A percentile compares a stretch with the other conserved stretches of the same genome.
Evolutionary conservation across 1,140 invertebrate species (phyloP).

Genomic region (Heliothis virescens): DNA sequence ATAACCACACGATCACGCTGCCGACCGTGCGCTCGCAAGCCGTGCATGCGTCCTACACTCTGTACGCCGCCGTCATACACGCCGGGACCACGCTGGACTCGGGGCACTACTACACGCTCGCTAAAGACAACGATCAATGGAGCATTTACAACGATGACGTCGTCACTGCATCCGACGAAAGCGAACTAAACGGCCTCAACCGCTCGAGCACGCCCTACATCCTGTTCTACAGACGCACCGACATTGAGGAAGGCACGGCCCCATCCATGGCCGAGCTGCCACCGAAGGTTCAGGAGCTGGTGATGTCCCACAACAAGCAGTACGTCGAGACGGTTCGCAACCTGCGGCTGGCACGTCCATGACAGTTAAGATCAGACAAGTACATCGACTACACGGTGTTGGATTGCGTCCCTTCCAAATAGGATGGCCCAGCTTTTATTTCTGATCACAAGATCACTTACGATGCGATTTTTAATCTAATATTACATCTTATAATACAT

Average conservation of each 20-base stretch:
- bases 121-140: slow-evolving; percentile 90
- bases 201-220: slow-evolving; percentile 94
- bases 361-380: slow-evolving; percentile 73
- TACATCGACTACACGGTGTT: slow-evolving; percentile 68
- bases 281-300: slow-evolving; percentile 61
- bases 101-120: slow-evolving; percentile 95
- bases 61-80: slow-evolving; percentile 94
- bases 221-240: slow-evolving; percentile 89
- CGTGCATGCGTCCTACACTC: slow-evolving; percentile 87
- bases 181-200: slow-evolving; percentile 88
- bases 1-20: slow-evolving; percentile 88
- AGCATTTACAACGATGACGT: slow-evolving; percentile 93
- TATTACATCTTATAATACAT: not conserved
- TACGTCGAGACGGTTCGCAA: slow-evolving; percentile 67
- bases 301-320: slow-evolving; percentile 70
- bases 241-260: slow-evolving; percentile 66
- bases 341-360: slow-evolving; percentile 63
- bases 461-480: slow-evolving; percentile 5
- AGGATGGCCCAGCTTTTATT: slow-evolving; percentile 38
- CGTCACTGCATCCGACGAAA: slow-evolving; percentile 88
- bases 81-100: slow-evolving; percentile 93
- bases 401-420: slow-evolving; percentile 54
- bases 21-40: slow-evolving; percentile 81
- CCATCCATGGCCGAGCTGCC: slow-evolving; percentile 69
- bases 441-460: not conserved